Evolutionary conservation across 2,113 vertebrate genomes (phyloP).

Genomic region (Pygoscelis antarcticus): DNA sequence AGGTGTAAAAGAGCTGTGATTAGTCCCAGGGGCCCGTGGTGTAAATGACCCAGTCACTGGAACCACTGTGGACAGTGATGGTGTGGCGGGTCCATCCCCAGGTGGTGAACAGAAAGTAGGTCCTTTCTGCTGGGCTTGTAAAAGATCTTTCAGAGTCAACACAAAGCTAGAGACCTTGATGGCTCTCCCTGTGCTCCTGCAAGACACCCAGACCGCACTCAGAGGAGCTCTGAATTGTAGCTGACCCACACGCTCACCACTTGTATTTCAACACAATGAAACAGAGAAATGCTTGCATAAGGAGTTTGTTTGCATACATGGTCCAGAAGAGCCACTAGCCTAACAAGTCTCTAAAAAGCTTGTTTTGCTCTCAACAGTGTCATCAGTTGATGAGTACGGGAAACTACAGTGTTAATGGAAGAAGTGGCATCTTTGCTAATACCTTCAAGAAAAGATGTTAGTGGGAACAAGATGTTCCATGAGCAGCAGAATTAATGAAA

Average conservation of each 20-base stretch:
- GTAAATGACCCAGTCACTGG: not conserved
- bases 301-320: not conserved
- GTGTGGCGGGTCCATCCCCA: accelerated
- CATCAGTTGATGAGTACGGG: not conserved
- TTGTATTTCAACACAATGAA: not conserved
- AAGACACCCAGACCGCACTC: not conserved
- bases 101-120: not conserved
- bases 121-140: not conserved
- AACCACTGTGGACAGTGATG: not conserved
- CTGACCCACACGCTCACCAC: not conserved
- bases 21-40: accelerated
- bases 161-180: not conserved
- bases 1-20: not conserved
- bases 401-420: not conserved
- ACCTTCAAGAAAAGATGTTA: not conserved
- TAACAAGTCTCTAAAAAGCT: not conserved
- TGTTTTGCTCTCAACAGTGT: not conserved
- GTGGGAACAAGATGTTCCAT: not conserved
- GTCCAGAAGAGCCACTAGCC: not conserved
- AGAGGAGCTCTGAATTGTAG: not conserved
- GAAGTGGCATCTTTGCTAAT: not conserved
- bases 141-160: not conserved
- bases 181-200: not conserved
- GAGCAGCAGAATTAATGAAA: not conserved
- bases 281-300: not conserved